Conservation (phyloP, 2,113 vertebrate species). For the Festucalex cinctus region DNA sequence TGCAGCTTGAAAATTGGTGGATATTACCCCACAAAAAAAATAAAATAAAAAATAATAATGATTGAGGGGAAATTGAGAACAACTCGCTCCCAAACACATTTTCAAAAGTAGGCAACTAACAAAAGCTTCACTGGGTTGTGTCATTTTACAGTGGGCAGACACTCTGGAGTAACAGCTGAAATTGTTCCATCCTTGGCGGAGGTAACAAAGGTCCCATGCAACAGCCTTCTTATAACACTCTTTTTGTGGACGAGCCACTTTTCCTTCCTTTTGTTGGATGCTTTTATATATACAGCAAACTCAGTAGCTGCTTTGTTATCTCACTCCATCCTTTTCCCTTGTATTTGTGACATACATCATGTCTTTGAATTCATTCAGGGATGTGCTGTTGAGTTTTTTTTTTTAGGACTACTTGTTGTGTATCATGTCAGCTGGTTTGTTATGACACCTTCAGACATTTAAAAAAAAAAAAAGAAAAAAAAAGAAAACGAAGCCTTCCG, state of each 20-base stretch:
- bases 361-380: background rate
- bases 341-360: slow-evolving; percentile 1
- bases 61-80: too few species aligned
- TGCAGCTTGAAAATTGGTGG: too few species aligned
- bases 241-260: slow-evolving; percentile 21
- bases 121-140: background rate
- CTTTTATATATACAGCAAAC: background rate
- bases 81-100: background rate
- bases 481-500: slow-evolving; percentile 10
- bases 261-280: slow-evolving; percentile 20
- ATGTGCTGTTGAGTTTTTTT: slow-evolving; percentile 14
- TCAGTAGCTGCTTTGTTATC: background rate
- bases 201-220: slow-evolving; percentile 49
- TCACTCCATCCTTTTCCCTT: background rate
- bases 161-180: background rate
- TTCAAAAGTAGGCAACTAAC: background rate
- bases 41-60: too few species aligned
- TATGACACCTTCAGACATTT: slow-evolving; percentile 42
- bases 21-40: too few species aligned
- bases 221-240: slow-evolving; percentile 33
- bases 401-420: background rate
- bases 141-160: background rate
- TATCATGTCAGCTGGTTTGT: slow-evolving; percentile 21
- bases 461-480: slow-evolving; percentile 18
- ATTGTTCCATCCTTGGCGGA: background rate